Percentiles rank a stretch among this genome's conserved stretches.
These are phyloP conservation scores for Chelon auratus DNA, from an alignment of 2,797 vertebrate species.

Conservation along the genomic window DNA sequence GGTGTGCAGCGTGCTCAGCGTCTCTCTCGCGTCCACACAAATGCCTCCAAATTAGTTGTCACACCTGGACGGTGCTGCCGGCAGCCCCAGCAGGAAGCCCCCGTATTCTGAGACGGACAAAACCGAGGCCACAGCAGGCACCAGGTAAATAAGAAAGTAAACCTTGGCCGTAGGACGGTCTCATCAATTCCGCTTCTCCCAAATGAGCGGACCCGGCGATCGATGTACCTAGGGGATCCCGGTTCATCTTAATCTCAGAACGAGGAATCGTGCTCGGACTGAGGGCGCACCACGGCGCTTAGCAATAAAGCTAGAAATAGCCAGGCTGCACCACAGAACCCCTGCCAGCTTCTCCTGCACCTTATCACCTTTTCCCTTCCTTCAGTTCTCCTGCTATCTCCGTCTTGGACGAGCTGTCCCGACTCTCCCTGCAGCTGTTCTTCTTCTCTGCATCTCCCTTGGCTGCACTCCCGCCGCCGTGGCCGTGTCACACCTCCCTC, in stretches of 20 bases:
- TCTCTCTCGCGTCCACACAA: conserved; percentile 13
- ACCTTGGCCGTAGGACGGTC: conserved; percentile 54
- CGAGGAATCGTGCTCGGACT: conserved; percentile 33
- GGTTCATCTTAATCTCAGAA: conserved; percentile 59
- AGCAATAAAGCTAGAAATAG: conserved; percentile 46
- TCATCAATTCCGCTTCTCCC: conserved; percentile 72
- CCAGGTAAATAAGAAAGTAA: conserved; percentile 73
- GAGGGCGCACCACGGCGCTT: neutral
- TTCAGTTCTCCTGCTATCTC: conserved; percentile 27
- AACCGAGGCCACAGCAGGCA: conserved; percentile 38
- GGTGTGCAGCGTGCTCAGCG: conserved; percentile 22
- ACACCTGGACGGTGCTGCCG: conserved; percentile 33
- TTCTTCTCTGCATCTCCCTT: conserved; percentile 19
- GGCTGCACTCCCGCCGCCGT: neutral
- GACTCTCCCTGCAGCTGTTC: conserved; percentile 16
- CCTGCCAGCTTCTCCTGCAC: conserved; percentile 5
- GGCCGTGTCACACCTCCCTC: conserved; percentile 30
- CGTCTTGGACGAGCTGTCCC: conserved; percentile 17
- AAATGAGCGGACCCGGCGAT: conserved; percentile 74
- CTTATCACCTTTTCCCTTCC: conserved; percentile 17
- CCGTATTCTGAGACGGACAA: conserved; percentile 50
- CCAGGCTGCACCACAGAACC: conserved; percentile 25
- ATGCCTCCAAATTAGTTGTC: conserved; percentile 50
- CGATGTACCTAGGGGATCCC: conserved; percentile 66
- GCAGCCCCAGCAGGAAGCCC: conserved; percentile 47